Conservation (phyloP, 1,140 invertebrate species). For the Lordiphosa clarofinis region DNA sequence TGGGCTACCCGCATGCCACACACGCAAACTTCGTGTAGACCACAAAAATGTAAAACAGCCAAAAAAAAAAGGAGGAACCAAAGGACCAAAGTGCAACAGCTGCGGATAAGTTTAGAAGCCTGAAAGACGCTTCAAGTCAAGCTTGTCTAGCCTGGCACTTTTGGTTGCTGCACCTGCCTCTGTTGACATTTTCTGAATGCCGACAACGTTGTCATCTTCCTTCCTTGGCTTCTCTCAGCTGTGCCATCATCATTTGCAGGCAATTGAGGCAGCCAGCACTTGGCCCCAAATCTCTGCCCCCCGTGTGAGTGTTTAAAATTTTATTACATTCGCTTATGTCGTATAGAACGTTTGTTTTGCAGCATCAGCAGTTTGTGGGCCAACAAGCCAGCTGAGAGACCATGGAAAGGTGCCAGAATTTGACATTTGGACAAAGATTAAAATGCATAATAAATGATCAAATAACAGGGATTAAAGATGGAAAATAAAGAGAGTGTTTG, state of each 20-base stretch:
- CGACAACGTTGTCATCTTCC: constrained; percentile 30
- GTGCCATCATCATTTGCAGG: constrained; percentile 57
- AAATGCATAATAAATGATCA: too few species aligned
- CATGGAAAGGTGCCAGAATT: too few species aligned
- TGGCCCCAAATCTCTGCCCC: constrained; percentile 25
- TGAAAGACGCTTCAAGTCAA: constrained; percentile 32
- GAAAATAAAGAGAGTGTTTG: too few species aligned
- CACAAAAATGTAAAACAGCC: constrained; percentile 45
- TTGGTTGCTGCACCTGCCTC: constrained; percentile 10
- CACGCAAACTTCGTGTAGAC: constrained; percentile 9
- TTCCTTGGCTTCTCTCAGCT: constrained; percentile 13
- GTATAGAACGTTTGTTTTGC: constrained; percentile 36
- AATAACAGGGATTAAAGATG: too few species aligned
- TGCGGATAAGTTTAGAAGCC: constrained; percentile 33
- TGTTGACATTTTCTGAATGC: constrained; percentile 25
- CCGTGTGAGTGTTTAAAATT: constrained; percentile 54
- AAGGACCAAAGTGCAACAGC: constrained; percentile 53
- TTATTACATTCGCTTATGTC: constrained; percentile 57
- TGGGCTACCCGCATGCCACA: constrained; percentile 31
- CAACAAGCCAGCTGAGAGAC: background rate
- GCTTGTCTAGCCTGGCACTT: constrained; percentile 11
- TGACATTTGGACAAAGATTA: too few species aligned
- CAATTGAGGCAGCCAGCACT: constrained; percentile 43
- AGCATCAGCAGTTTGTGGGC: constrained; percentile 24
- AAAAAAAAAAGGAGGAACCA: constrained; percentile 3